phyloP scores from a whole-genome alignment of 2,888 invertebrate species.

The Troglohyphantes excavatus region DNA sequence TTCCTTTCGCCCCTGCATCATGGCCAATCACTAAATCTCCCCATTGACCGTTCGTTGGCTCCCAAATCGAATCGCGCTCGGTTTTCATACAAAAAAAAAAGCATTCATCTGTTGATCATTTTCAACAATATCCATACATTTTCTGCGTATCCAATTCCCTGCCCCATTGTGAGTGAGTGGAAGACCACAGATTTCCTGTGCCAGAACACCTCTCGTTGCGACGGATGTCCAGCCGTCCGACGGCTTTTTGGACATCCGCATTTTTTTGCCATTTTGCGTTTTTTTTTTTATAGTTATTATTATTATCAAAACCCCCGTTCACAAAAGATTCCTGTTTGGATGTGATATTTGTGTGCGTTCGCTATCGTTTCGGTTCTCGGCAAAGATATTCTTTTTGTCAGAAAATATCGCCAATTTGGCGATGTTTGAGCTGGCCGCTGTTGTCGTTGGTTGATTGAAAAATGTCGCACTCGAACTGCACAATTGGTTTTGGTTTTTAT shows the following conservation, averaged over 20 bases:
- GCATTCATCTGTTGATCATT: background rate
- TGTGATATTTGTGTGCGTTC: background rate
- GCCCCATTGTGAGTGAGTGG: conserved; percentile 7
- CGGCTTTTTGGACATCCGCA: conserved; percentile 44
- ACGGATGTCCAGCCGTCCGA: conserved; percentile 39
- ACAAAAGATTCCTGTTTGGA: conserved; percentile 5
- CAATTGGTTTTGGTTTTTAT: no score
- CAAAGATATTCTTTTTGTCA: no score
- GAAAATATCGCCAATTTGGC: no score
- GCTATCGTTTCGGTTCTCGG: no score
- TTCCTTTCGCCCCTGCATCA: no score
- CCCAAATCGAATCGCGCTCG: conserved; percentile 10
- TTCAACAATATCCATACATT: conserved; percentile 7
- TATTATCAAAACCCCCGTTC: conserved; percentile 33
- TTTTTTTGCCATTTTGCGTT: conserved; percentile 9
- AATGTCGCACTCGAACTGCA: no score
- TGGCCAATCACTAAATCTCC: no score
- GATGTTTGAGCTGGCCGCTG: no score
- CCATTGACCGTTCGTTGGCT: conserved; percentile 16
- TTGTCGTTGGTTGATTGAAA: no score
- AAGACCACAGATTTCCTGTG: conserved; percentile 3
- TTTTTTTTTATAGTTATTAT: conserved; percentile 10
- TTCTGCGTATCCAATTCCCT: conserved; percentile 27
- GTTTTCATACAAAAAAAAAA: background rate
- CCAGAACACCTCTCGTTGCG: background rate